A percentile compares a stretch with the other conserved stretches of the same genome.
Evolutionary conservation across 2,113 vertebrate genomes (phyloP).

Genomic region (Pitta sordida): DNA sequence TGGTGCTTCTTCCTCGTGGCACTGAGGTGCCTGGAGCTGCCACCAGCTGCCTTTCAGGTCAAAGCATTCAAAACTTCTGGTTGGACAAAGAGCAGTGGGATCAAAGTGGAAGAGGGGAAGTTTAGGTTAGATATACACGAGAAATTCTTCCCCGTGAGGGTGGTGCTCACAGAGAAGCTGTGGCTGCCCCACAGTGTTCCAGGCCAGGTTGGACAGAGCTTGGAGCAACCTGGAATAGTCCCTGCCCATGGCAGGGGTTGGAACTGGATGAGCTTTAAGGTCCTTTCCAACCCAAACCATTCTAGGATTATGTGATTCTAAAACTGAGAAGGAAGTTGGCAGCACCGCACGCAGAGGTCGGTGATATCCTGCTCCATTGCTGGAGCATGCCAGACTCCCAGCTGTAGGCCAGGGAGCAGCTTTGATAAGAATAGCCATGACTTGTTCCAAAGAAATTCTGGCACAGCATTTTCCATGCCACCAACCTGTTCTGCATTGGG

Average conservation of each 20-base stretch:
- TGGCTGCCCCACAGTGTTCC: background rate
- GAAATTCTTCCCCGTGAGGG: background rate
- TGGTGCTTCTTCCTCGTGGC: background rate
- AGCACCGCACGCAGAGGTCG: background rate
- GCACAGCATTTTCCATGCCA: background rate
- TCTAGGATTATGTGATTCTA: background rate
- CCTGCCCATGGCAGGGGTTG: background rate
- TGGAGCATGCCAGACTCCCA: background rate
- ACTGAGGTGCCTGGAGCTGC: background rate
- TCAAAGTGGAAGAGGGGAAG: background rate
- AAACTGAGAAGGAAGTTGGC: background rate
- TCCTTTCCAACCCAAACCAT: background rate
- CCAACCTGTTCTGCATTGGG: background rate
- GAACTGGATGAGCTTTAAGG: background rate
- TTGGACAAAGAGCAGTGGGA: background rate
- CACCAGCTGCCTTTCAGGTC: background rate
- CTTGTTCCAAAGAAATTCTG: background rate
- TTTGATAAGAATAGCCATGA: background rate
- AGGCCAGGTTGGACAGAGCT: background rate
- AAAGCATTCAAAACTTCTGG: background rate
- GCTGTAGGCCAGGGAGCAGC: background rate
- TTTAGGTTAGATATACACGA: background rate
- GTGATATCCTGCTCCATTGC: background rate
- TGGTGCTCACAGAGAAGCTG: rapidly evolving
- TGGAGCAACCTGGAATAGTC: rapidly evolving